Evolutionary conservation across 2,113 vertebrate species (phyloP), one percentile per base, ranked within the genome.

Genomic region (Charadrius vociferus): DNA sequence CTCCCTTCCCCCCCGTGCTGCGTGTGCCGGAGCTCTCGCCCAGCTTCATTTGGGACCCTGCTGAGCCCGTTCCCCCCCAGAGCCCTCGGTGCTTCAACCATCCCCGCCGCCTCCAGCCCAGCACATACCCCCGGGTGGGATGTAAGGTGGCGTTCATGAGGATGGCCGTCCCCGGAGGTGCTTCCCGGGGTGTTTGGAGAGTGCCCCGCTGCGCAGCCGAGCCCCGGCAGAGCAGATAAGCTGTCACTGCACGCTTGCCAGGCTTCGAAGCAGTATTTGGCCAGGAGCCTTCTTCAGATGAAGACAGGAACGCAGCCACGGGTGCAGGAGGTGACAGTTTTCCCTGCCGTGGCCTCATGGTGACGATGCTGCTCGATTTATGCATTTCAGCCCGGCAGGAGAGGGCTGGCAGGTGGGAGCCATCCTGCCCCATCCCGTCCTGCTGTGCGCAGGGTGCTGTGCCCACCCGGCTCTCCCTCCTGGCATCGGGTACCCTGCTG

Each of bases 121-220:
- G 55, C 45, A 2, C 0, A 0, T 8, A 16, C 20, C 36, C 27
- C 0, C 1, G 14, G 77, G 3, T n/a, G 53, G 14, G 53, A 24
- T 45, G 32, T 22, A 23, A 82, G 81, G 62, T 61, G 86, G 9
- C 9, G 4, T 63, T 26, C 0, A 0, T 15, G 20, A 88, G 39
- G 14, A 1, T 13, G 24, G 47, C 47, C 1, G 0, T 34, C 32
- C 50, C 36, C 2, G 0, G 50, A 63, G 61, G 49, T 17, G 2
- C 43, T 88, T 88, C 34, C n/a, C 3, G 3, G 56, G 47, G 18
- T 71, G 55, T 52, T 68, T 24, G 23, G 11, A 6, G 71, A 23
- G 21, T 66, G n/a, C 45, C 23, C 21, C 3, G 1, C 81, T 2
- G 0, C 29, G 59, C 45, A 53, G 55, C 27, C 6, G 3, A n/a